Percentiles rank a stretch among this genome's conserved stretches.
Evolutionary conservation across 2,888 invertebrate species (phyloP).

Genomic region (Tethea ocularis): DNA sequence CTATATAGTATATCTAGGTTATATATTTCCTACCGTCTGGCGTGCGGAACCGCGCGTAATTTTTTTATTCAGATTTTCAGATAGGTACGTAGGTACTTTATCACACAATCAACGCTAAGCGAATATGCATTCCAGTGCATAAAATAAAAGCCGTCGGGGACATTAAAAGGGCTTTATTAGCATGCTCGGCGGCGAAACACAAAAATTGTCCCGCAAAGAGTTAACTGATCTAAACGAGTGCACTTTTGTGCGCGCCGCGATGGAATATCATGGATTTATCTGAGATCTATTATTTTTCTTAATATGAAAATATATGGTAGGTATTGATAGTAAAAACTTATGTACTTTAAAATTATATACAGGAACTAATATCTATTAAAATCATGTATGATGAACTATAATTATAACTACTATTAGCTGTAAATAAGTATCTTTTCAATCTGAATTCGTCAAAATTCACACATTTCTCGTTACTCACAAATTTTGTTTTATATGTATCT

Average conservation of each 20-base stretch:
- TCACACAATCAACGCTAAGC: constrained; percentile 21
- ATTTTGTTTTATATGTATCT: no score
- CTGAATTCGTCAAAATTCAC: no score
- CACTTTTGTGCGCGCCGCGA: constrained; percentile 35
- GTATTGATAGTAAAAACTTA: no score
- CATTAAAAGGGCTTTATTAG: constrained; percentile 65
- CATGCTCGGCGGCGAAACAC: constrained; percentile 55
- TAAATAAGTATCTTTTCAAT: no score
- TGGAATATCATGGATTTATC: constrained; percentile 28
- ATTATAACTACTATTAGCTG: no score
- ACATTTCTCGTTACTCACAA: background rate
- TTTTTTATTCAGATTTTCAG: constrained; percentile 3
- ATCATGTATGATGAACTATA: no score
- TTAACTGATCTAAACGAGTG: constrained; percentile 69
- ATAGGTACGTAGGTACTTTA: constrained; percentile 12
- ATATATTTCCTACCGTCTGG: background rate
- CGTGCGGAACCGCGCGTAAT: background rate
- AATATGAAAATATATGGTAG: background rate
- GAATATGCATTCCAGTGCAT: constrained; percentile 23
- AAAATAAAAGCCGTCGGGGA: constrained; percentile 53
- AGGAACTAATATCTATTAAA: no score
- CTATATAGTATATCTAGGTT: background rate
- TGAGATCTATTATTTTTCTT: background rate
- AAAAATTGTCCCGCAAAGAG: constrained; percentile 56
- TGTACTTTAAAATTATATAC: no score